Evolutionary conservation across 1,140 invertebrate species (phyloP), one percentile per base, ranked within the genome.

Genomic region (Conopomorpha cramerella): DNA sequence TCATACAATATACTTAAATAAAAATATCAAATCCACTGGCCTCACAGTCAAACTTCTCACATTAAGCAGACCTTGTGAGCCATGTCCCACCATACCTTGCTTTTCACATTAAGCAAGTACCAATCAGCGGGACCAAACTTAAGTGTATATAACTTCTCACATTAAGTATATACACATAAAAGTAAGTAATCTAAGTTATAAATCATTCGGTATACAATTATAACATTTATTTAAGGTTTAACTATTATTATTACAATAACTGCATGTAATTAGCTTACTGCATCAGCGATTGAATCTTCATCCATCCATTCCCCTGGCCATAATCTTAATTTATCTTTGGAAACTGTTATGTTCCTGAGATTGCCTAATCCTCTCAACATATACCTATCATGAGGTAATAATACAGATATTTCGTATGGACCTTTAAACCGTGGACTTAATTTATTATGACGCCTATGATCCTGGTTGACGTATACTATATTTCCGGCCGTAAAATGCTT

Each of bases 401-500:
- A 16, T 13, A 8, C 25, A 8, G n/a, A 25, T 29, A 60, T 60
- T 43, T 49, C 35, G 36, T 56, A 56, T 6, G 56, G 49, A 12
- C 49, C 56, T 36, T 51, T 56, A 45, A 49, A 60, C 39, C 45
- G 49, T 11, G 44, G 31, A 11, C 30, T 43, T 25, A 56, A 19
- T 39, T 52, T 60, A 8, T 50, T 40, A 32, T 51, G 32, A 4
- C 51, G 46, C 19, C 53, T 48, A 38, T 56, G 53, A 23, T 55
- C 39, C 32, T 56, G 51, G 42, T 33, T 35, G 8, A 56, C 45
- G 34, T 52, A 56, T 12, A 56, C 53, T 8, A 43, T 38, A 38
- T 56, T 38, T 11, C 53, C 49, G 30, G 49, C 7, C 8, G 29
- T 8, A 36, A 36, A 56, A 19, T 18, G 30, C 25, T 35, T 41